Evolutionary conservation across 2,113 vertebrate genomes (phyloP).

Genomic region (Osmerus eperlanus): DNA sequence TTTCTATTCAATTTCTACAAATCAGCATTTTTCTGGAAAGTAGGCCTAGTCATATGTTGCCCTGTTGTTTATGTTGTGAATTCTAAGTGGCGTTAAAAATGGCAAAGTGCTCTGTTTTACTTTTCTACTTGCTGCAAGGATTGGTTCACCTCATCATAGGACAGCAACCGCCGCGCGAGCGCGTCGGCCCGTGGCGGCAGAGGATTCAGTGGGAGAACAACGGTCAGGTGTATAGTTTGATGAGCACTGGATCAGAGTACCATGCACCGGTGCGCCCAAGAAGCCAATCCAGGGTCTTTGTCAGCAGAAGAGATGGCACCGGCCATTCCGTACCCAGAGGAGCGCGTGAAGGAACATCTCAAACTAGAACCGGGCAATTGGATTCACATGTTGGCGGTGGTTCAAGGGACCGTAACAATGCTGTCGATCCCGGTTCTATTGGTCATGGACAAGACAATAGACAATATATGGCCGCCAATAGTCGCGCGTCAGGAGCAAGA

Average conservation of each 20-base stretch:
- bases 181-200: slow-evolving; percentile 62
- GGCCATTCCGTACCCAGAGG: slow-evolving; percentile 12
- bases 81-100: slow-evolving; percentile 37
- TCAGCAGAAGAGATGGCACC: slow-evolving; percentile 45
- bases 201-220: slow-evolving; percentile 74
- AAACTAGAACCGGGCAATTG: slow-evolving; percentile 16
- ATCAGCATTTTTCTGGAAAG: slow-evolving; percentile 3
- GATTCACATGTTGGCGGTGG: slow-evolving; percentile 24
- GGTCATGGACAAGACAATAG: slow-evolving; percentile 15
- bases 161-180: slow-evolving; percentile 45
- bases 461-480: slow-evolving; percentile 19
- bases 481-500: slow-evolving; percentile 48
- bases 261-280: slow-evolving; percentile 55
- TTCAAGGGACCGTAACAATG: slow-evolving; percentile 6
- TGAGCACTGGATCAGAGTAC: slow-evolving; percentile 74
- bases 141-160: slow-evolving; percentile 48
- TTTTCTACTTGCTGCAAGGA: slow-evolving; percentile 57
- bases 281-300: slow-evolving; percentile 53
- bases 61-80: slow-evolving; percentile 4
- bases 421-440: not conserved
- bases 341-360: slow-evolving; percentile 27
- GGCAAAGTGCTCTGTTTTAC: slow-evolving; percentile 52
- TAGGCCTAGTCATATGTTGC: slow-evolving; percentile 10
- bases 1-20: slow-evolving; percentile 25
- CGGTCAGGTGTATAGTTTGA: slow-evolving; percentile 70